A percentile compares a stretch with the other conserved stretches of the same genome.
Evolutionary conservation across 2,888 invertebrate genomes (phyloP).

Genomic region (Heliconius hortense): DNA sequence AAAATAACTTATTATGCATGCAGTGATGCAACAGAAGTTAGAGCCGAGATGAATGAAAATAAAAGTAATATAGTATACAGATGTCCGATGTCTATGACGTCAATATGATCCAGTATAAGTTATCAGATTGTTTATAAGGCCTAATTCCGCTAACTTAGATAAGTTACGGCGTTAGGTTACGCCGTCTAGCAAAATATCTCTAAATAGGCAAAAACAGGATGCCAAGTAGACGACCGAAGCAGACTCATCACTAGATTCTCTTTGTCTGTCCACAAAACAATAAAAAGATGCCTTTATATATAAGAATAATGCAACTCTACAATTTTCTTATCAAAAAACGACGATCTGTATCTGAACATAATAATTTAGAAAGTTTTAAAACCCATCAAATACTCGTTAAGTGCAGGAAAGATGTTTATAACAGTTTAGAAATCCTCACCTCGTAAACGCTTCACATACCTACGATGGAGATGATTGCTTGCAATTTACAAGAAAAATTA

Average conservation of each 20-base stretch:
- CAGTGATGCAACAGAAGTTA: neutral
- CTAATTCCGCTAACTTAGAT: neutral
- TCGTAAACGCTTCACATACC: constrained; percentile 13
- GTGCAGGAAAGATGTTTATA: constrained; percentile 17
- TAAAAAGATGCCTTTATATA: neutral
- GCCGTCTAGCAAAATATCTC: neutral
- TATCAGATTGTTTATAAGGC: neutral
- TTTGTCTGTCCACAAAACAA: neutral
- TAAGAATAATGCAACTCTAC: neutral
- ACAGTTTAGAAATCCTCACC: constrained; percentile 20
- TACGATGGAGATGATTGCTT: constrained; percentile 3
- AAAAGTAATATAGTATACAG: neutral
- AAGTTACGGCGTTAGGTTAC: neutral
- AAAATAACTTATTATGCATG: neutral
- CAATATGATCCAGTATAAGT: neutral
- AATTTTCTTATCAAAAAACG: neutral
- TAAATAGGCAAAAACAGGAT: neutral
- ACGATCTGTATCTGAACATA: neutral
- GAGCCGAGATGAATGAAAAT: neutral
- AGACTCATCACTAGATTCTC: neutral
- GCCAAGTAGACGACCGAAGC: too few species aligned
- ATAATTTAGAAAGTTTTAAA: constrained; percentile 23
- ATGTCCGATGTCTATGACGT: neutral
- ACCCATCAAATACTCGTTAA: constrained; percentile 24
- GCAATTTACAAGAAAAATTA: constrained; percentile 10